Conservation (phyloP, 2,888 invertebrate species). For the Acrobasis consociella region DNA sequence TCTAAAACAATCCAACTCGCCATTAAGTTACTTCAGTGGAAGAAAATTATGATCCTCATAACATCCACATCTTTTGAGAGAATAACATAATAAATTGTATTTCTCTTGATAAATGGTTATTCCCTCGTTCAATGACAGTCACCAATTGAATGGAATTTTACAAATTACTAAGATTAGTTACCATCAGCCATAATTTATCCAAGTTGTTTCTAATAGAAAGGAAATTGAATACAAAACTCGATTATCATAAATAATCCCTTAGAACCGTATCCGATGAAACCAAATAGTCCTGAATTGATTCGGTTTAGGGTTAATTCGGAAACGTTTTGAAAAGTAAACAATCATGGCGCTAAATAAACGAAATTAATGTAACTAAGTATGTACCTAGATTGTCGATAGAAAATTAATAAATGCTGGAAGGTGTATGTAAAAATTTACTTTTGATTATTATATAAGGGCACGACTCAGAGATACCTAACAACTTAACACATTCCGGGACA, state of each 20-base stretch:
- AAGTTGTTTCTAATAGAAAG: constrained; percentile 54
- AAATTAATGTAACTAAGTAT: constrained; percentile 1
- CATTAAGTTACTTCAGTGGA: neutral
- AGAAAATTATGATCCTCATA: neutral
- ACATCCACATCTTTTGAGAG: constrained; percentile 4
- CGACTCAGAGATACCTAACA: no score
- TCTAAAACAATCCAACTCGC: no score
- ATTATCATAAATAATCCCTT: constrained; percentile 59
- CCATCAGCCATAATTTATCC: constrained; percentile 55
- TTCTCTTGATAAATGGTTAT: constrained; percentile 20
- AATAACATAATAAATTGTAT: constrained; percentile 12
- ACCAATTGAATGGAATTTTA: constrained; percentile 25
- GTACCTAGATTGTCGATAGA: no score
- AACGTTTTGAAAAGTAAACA: constrained; percentile 16
- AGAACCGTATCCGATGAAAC: constrained; percentile 44
- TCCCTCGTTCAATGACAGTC: constrained; percentile 20
- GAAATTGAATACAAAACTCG: constrained; percentile 67
- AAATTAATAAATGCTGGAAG: neutral
- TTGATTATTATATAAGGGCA: no score
- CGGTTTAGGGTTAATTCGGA: constrained; percentile 29
- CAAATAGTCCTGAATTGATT: constrained; percentile 50
- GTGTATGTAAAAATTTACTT: no score
- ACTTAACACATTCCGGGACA: no score
- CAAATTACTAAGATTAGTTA: constrained; percentile 42
- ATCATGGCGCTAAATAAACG: neutral